A percentile compares a stretch with the other conserved stretches of the same genome.
These are phyloP conservation scores for Globia sparganii DNA, from an alignment of 2,888 invertebrate genomes.

Conservation along the genomic window DNA sequence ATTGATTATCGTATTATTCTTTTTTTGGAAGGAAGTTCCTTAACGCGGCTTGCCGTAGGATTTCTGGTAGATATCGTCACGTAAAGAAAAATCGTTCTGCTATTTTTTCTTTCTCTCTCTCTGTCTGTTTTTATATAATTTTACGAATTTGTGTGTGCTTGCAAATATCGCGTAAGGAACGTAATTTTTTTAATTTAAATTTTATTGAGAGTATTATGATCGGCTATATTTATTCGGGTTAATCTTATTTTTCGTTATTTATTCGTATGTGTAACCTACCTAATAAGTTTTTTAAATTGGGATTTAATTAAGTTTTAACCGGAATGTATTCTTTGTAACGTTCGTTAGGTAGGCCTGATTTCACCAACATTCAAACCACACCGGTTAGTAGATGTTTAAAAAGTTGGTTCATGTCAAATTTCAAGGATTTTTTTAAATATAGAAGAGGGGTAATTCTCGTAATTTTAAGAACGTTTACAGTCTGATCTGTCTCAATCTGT, in stretches of 20 bases:
- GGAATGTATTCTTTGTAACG: conserved; percentile 15
- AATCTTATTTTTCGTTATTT: conserved; percentile 50
- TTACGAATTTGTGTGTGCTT: background rate
- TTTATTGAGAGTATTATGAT: conserved; percentile 19
- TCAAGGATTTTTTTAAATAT: too few relatives aligned
- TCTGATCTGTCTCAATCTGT: too few relatives aligned
- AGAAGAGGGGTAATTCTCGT: too few relatives aligned
- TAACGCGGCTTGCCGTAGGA: background rate
- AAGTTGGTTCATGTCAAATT: too few relatives aligned
- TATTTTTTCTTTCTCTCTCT: background rate
- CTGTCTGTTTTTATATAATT: background rate
- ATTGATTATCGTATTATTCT: background rate
- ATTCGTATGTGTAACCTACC: conserved; percentile 33
- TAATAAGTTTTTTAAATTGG: conserved; percentile 27
- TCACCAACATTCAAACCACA: too few relatives aligned
- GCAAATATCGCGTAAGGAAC: background rate
- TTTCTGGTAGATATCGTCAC: background rate
- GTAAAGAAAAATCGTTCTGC: background rate
- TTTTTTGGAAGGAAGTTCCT: background rate
- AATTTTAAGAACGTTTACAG: too few relatives aligned
- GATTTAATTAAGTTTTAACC: conserved; percentile 25
- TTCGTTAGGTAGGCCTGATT: too few relatives aligned
- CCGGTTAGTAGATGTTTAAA: too few relatives aligned
- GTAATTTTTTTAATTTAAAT: background rate
- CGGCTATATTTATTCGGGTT: conserved; percentile 40